Base-by-base conservation (phyloP, 1,140 invertebrate genomes). In the Sweltsa coloradensis region DNA sequence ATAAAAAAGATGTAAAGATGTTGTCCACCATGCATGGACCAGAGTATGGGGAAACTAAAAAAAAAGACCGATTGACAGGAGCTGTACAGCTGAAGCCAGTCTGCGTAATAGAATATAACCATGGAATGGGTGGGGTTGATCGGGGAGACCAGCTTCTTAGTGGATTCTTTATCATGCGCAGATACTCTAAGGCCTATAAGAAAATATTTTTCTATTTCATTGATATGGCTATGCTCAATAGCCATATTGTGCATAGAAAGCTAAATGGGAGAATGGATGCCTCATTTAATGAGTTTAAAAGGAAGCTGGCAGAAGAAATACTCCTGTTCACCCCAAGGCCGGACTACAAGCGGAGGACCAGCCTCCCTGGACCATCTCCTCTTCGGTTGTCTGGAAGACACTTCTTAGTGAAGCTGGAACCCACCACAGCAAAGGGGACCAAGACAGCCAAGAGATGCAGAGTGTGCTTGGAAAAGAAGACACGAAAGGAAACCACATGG, bases 71-170 rank as follows among this genome's bases (percentile, higher is more conserved):
- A n/a, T n/a, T n/a, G n/a, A n/a, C n/a, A n/a, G n/a, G n/a, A n/a
- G n/a, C n/a, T n/a, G n/a, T n/a, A n/a, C n/a, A n/a, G n/a, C 45
- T 51, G 19, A 52, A 55, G 49, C 55, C 54, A 46, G 29, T 47
- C 5, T 45, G 29, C 42, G 41, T 56, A 29, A 34, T 51, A 47
- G 25, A 52, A 27, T 57, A 57, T 18, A 55, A 55, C 46, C 13
- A 51, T 31, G 37, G 43, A 19, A 54, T 51, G 49, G 50, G 53
- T 26, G 43, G 37, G 26, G 52, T 56, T 40, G 45, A 56, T 49
- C 27, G 23, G 39, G 43, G 51, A 24, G 53, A 55, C 19, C 34
- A 51, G 34, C 47, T 47, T 26, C 22, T 56, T 22, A 51, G 40
- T 4, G 48, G 51, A 50, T 51, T 51, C 45, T 42, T 47, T 25